Conservation (phyloP, 2,888 invertebrate species). For the Caenorhabditis angaria region DNA sequence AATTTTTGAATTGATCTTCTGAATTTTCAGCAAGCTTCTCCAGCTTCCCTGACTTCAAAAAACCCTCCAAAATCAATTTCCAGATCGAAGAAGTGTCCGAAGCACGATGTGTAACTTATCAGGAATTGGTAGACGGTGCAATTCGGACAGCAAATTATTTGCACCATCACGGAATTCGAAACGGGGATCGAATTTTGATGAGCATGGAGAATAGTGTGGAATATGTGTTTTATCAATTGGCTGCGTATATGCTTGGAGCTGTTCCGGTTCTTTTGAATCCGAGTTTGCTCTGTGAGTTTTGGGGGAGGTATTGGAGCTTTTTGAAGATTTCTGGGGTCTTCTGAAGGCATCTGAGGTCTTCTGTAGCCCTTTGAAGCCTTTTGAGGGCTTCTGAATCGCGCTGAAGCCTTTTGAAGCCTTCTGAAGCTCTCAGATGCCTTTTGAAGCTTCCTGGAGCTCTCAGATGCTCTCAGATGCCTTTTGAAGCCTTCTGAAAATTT, state of each 20-base stretch:
- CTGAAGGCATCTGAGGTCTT: too few species aligned
- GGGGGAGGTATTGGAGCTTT: background rate
- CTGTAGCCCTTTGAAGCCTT: too few species aligned
- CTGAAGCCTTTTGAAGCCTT: too few species aligned
- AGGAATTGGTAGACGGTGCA: constrained; percentile 36
- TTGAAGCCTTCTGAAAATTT: too few species aligned
- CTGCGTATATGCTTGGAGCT: constrained; percentile 35
- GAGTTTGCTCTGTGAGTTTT: constrained; percentile 34
- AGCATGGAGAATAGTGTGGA: constrained; percentile 53
- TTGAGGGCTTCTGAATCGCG: too few species aligned
- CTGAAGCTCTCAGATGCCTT: too few species aligned
- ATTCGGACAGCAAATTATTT: constrained; percentile 43
- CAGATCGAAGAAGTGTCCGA: constrained; percentile 51
- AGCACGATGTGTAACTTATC: constrained; percentile 43
- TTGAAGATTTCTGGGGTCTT: background rate
- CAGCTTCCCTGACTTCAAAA: background rate
- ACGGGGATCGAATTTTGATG: constrained; percentile 33
- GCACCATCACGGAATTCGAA: constrained; percentile 41
- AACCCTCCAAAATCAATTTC: background rate
- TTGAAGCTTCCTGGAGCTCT: too few species aligned
- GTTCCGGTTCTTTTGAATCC: constrained; percentile 47
- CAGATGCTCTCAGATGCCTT: too few species aligned
- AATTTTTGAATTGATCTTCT: background rate
- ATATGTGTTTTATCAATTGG: constrained; percentile 44
- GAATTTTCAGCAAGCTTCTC: background rate